A percentile compares a stretch with the other conserved stretches of the same genome.
phyloP scores from a whole-genome alignment of 2,797 vertebrate species.

The Erethizon dorsatum region DNA sequence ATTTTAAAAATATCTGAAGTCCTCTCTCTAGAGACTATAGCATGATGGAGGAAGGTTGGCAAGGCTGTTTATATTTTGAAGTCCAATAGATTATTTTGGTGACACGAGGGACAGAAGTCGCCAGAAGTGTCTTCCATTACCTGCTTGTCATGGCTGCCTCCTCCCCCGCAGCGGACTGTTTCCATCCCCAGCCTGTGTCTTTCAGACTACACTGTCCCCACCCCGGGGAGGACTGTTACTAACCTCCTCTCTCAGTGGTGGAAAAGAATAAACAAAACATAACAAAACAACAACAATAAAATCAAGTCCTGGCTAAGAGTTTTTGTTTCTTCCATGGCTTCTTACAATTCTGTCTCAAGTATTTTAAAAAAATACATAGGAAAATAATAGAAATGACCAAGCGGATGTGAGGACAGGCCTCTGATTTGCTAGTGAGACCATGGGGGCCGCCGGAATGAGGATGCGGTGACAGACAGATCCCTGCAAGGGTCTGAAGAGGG shows the following conservation, averaged over 20 bases:
- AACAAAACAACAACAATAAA: neutral
- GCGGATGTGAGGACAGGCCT: neutral
- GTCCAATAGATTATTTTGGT: neutral
- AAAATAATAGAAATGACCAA: neutral
- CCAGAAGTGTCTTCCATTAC: conserved; percentile 13
- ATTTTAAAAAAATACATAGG: conserved; percentile 25
- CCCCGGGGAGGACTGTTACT: neutral
- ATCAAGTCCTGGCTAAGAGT: neutral
- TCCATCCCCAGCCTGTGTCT: conserved; percentile 20
- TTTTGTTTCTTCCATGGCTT: neutral
- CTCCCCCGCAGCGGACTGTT: neutral
- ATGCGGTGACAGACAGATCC: no score
- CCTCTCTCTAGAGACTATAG: neutral
- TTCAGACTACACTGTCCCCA: neutral
- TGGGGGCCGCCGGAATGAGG: neutral
- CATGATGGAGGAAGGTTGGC: neutral
- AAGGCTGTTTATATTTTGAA: neutral
- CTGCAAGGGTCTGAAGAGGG: no score
- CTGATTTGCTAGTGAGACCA: neutral
- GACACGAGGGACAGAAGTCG: neutral
- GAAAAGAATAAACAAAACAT: neutral
- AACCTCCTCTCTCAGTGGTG: neutral
- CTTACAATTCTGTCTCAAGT: neutral
- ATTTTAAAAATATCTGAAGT: conserved; percentile 3
- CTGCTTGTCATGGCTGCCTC: neutral